A percentile compares a stretch with the other conserved stretches of the same genome.
phyloP scores from a whole-genome alignment of 2,888 invertebrate genomes.

The Hemistola chrysoprasaria region DNA sequence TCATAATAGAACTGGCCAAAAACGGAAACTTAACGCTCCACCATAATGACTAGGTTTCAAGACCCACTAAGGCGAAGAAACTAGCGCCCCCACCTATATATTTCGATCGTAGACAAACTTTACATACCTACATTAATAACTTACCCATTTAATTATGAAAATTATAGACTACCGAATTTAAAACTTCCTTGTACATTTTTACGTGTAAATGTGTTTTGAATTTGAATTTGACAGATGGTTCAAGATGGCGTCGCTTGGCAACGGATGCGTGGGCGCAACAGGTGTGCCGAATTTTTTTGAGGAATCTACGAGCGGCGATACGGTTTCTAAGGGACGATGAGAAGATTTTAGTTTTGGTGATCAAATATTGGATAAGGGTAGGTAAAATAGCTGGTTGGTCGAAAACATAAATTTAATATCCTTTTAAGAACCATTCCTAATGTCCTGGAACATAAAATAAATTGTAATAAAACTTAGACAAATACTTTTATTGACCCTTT shows the following conservation, averaged over 20 bases:
- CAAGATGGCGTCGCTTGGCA: constrained; percentile 60
- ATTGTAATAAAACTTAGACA: no score
- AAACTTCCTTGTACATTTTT: constrained; percentile 20
- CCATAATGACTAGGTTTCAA: no score
- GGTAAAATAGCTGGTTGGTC: not conserved
- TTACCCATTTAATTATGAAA: constrained; percentile 24
- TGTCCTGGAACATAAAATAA: no score
- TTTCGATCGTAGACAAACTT: no score
- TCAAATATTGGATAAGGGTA: constrained; percentile 3
- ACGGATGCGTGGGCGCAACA: constrained; percentile 73
- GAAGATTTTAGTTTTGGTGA: constrained; percentile 36
- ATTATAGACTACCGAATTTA: constrained; percentile 19
- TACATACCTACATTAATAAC: constrained; percentile 11
- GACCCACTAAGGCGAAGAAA: no score
- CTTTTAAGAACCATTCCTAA: no score
- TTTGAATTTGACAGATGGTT: constrained; percentile 75
- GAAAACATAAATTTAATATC: not conserved
- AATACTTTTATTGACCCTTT: no score
- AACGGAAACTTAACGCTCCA: no score
- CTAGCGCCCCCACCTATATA: no score
- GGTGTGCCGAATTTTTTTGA: constrained; percentile 59
- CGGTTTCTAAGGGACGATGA: constrained; percentile 62
- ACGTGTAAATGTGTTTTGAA: constrained; percentile 46
- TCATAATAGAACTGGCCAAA: no score
- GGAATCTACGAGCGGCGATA: constrained; percentile 51